Conservation (phyloP, 1,140 invertebrate genomes). For the Drosophila pseudoobscura region DNA sequence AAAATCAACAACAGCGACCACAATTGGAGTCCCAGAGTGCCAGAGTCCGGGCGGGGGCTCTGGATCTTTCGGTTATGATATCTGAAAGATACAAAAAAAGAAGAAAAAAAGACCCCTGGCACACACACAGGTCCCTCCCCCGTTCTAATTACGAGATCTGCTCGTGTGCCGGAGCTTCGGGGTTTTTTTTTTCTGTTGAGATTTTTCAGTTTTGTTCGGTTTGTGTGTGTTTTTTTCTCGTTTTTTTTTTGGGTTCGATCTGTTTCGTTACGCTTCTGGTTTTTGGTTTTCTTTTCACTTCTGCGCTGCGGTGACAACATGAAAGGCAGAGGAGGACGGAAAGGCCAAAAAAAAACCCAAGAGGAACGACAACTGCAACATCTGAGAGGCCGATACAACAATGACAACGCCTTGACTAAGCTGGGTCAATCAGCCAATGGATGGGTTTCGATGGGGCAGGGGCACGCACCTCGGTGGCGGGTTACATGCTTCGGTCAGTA, state of each 20-base stretch:
- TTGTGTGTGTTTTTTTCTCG: conserved; percentile 7
- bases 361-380: conserved; percentile 23
- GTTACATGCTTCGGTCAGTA: conserved; percentile 27
- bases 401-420: conserved; percentile 41
- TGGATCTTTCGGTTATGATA: too few relatives aligned
- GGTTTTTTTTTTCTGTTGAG: conserved; percentile 12
- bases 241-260: conserved; percentile 40
- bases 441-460: not conserved
- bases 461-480: not conserved
- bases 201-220: too few relatives aligned
- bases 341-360: conserved; percentile 23
- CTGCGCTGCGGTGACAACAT: conserved; percentile 62
- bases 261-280: conserved; percentile 82
- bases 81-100: not conserved
- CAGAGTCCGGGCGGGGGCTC: not conserved
- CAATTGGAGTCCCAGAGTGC: conserved; percentile 4
- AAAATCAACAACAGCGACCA: conserved; percentile 40
- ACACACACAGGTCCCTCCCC: conserved; percentile 6
- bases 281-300: conserved; percentile 74
- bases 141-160: conserved; percentile 67
- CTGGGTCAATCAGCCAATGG: conserved; percentile 53
- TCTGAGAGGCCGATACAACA: conserved; percentile 39
- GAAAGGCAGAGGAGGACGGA: conserved; percentile 29
- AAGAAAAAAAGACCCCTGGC: too few relatives aligned
- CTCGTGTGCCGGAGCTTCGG: conserved; percentile 67